Evolutionary conservation across 2,888 invertebrate genomes (phyloP), one percentile per base, ranked within the genome.

Genomic region (Acronicta alni): DNA sequence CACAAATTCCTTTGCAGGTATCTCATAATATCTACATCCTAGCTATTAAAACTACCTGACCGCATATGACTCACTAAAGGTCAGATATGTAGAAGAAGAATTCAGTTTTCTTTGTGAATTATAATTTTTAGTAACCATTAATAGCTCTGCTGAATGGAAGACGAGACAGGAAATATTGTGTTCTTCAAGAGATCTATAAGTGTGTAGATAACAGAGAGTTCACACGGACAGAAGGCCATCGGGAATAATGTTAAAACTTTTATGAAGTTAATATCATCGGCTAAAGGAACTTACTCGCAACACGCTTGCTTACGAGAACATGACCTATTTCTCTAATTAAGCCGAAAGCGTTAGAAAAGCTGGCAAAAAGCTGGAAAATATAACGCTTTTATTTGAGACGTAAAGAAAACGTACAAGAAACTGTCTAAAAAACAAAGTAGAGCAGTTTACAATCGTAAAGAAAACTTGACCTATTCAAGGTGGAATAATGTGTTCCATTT

Each of bases 281-380:
- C 30, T 64, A 26, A 56, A 56, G 51, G 26, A 67, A 49, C 47
- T 42, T 26, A 32, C 12, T 26, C 57, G 30, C 30, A 30, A 23
- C 57, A 37, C 38, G 48, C 45, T 57, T 57, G 39, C 67, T 71
- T 71, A 67, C 57, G 67, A 65, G 72, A 38, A 45, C 66, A 57
- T 65, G 66, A 42, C 57, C 57, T 32, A 48, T 56, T 64, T 52
- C 67, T 57, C 23, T 72, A 72, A 66, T 53, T 53, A 53, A 67
- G 46, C 72, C 53, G n/a, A 17, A 18, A 39, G 30, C 12, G 12
- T 0, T 12, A 12, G 30, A 30, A 26, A 26, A 12, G 3, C 30
- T 20, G 18, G 53, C 56, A 47, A 32, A 43, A 46, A 15, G 18
- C 26, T 67, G 15, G 35, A 18, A 45, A 66, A 46, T 8, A 8